phyloP scores from a whole-genome alignment of 2,888 invertebrate genomes.

The Galerucella calmariensis region DNA sequence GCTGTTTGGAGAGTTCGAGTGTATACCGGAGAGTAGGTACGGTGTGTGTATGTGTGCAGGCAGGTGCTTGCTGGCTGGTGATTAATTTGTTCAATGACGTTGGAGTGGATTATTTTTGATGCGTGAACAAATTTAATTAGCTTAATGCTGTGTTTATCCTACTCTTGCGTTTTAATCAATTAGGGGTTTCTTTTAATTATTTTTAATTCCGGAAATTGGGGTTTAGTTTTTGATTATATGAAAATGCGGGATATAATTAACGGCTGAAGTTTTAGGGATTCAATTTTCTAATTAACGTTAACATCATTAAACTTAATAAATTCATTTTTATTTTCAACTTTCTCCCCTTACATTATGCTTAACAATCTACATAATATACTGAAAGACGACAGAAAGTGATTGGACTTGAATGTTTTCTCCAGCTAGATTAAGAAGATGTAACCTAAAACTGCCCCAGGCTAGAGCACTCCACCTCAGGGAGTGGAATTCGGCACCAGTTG shows the following conservation, averaged over 20 bases:
- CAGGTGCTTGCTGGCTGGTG: slow-evolving; percentile 31
- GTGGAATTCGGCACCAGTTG: too few relatives aligned
- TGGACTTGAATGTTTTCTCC: too few relatives aligned
- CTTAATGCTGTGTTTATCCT: slow-evolving; percentile 30
- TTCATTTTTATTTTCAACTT: neutral
- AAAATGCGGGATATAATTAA: slow-evolving; percentile 16
- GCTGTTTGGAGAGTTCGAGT: slow-evolving; percentile 6
- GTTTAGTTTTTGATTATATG: slow-evolving; percentile 20
- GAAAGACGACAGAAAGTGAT: too few relatives aligned
- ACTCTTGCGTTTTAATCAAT: slow-evolving; percentile 31
- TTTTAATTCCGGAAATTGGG: slow-evolving; percentile 26
- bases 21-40: neutral
- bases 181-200: slow-evolving; percentile 31
- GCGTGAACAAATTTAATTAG: slow-evolving; percentile 32
- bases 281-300: slow-evolving; percentile 16
- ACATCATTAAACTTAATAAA: slow-evolving; percentile 1
- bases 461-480: too few relatives aligned
- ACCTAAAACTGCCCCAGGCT: too few relatives aligned
- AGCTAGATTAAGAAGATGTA: too few relatives aligned
- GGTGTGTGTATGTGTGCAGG: slow-evolving; percentile 6
- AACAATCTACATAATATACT: too few relatives aligned
- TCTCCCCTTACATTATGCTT: neutral
- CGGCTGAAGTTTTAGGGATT: neutral
- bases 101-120: slow-evolving; percentile 25
- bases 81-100: slow-evolving; percentile 37